Percentiles rank a stretch among this genome's conserved stretches.
These are phyloP conservation scores for Drosophila neutralis DNA, from an alignment of 2,888 invertebrate species.

Conservation along the genomic window DNA sequence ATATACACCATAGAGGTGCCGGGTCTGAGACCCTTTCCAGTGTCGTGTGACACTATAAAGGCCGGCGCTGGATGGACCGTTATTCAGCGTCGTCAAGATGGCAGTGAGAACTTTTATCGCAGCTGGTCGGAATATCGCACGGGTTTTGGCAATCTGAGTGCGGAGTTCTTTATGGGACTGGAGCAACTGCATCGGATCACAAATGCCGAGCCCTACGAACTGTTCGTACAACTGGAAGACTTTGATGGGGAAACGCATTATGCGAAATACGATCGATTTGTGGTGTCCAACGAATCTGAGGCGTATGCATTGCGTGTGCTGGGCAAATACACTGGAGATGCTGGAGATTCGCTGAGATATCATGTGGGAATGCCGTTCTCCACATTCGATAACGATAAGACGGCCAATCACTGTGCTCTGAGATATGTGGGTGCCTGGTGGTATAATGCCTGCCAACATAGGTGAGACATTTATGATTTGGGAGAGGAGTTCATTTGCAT, in stretches of 20 bases:
- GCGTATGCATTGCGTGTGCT: constrained; percentile 88
- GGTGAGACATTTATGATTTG: constrained; percentile 81
- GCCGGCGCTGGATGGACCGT: constrained; percentile 88
- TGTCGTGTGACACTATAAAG: constrained; percentile 52
- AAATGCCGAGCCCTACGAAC: constrained; percentile 85
- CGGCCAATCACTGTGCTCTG: constrained; percentile 87
- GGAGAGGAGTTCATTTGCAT: background rate
- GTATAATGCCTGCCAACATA: constrained; percentile 89
- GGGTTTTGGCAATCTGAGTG: constrained; percentile 89
- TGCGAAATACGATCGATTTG: constrained; percentile 88
- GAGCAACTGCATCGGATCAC: constrained; percentile 87
- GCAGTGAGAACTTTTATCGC: constrained; percentile 88
- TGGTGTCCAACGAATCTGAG: constrained; percentile 88
- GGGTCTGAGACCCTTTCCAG: constrained; percentile 70
- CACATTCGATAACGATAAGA: constrained; percentile 89
- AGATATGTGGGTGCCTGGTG: constrained; percentile 90
- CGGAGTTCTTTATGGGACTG: constrained; percentile 90
- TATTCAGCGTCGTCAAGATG: constrained; percentile 88
- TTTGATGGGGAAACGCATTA: constrained; percentile 86
- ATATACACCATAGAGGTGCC: constrained; percentile 78
- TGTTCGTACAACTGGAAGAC: constrained; percentile 88
- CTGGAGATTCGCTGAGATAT: constrained; percentile 89
- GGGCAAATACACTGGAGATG: constrained; percentile 88
- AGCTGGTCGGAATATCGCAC: constrained; percentile 88
- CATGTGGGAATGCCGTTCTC: constrained; percentile 89